Conservation (phyloP, 2,888 invertebrate species). For the Plusia festucae region DNA sequence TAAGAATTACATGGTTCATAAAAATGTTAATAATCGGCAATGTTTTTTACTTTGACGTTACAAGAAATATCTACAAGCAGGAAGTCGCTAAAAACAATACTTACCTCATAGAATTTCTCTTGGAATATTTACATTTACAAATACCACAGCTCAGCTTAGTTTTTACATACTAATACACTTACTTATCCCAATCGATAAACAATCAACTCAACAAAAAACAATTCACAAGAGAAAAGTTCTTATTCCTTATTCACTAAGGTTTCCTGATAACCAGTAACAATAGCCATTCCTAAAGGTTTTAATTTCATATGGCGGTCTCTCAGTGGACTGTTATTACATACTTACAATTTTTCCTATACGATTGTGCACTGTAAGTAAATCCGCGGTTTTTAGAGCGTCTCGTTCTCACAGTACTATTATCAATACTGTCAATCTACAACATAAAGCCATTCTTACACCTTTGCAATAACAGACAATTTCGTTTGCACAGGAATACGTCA, state of each 20-base stretch:
- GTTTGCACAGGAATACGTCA: slow-evolving; percentile 23
- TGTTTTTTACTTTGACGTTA: no score
- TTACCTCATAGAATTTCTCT: not conserved
- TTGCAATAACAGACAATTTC: slow-evolving; percentile 43
- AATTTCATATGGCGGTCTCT: slow-evolving; percentile 56
- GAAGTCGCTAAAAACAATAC: not conserved
- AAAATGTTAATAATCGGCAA: no score
- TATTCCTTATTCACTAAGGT: slow-evolving; percentile 20
- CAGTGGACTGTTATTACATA: slow-evolving; percentile 51
- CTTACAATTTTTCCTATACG: slow-evolving; percentile 50
- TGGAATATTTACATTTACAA: not conserved
- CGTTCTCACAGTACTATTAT: slow-evolving; percentile 73
- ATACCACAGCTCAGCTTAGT: not conserved
- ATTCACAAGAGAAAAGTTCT: slow-evolving; percentile 41
- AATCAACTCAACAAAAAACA: slow-evolving; percentile 22
- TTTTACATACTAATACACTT: not conserved
- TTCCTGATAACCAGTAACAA: slow-evolving; percentile 47
- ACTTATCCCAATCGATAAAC: slow-evolving; percentile 20
- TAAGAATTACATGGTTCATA: no score
- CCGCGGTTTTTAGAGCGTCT: slow-evolving; percentile 73
- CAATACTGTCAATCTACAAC: slow-evolving; percentile 43
- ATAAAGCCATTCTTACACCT: slow-evolving; percentile 43
- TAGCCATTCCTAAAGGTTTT: slow-evolving; percentile 53
- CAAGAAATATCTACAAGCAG: not conserved
- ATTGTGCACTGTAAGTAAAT: slow-evolving; percentile 62